phyloP scores from a whole-genome alignment of 1,140 invertebrate species.

The Drosophila ficusphila region DNA sequence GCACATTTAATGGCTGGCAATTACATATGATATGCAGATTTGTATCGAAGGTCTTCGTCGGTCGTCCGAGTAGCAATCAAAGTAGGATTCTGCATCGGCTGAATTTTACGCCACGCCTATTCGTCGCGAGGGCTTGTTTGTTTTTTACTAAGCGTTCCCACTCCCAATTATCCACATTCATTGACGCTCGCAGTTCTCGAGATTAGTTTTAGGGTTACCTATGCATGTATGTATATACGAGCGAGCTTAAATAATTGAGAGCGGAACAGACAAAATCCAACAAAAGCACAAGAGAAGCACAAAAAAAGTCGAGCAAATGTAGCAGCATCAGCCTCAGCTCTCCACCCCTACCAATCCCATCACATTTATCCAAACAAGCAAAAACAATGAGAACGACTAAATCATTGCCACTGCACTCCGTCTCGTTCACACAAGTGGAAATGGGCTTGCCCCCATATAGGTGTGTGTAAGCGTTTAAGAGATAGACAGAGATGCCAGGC shows the following conservation, averaged over 20 bases:
- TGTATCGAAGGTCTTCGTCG: slow-evolving; percentile 37
- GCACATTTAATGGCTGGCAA: slow-evolving; percentile 27
- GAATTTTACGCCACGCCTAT: slow-evolving; percentile 67
- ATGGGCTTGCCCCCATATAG: slow-evolving; percentile 7
- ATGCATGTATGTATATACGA: too few species aligned
- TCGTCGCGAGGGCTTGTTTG: slow-evolving; percentile 32
- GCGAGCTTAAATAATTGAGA: slow-evolving; percentile 47
- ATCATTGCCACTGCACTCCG: slow-evolving; percentile 66
- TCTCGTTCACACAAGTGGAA: slow-evolving; percentile 53
- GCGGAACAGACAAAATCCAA: slow-evolving; percentile 29
- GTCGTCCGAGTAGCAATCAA: slow-evolving; percentile 28
- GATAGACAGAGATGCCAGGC: slow-evolving; percentile 17
- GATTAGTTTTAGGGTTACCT: slow-evolving; percentile 43
- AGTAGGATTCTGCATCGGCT: slow-evolving; percentile 12
- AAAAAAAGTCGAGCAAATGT: slow-evolving; percentile 40
- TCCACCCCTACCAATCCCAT: slow-evolving; percentile 18
- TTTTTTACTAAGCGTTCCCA: slow-evolving; percentile 29
- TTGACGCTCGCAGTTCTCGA: slow-evolving; percentile 36
- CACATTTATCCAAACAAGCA: slow-evolving; percentile 35
- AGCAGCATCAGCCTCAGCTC: slow-evolving; percentile 27
- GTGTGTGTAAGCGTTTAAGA: background rate
- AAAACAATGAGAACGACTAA: slow-evolving; percentile 67
- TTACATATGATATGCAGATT: slow-evolving; percentile 56
- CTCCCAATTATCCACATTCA: slow-evolving; percentile 20
- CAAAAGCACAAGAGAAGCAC: slow-evolving; percentile 50